Evolutionary conservation across 2,888 invertebrate species (phyloP).

Genomic region (Cantharis nigra): DNA sequence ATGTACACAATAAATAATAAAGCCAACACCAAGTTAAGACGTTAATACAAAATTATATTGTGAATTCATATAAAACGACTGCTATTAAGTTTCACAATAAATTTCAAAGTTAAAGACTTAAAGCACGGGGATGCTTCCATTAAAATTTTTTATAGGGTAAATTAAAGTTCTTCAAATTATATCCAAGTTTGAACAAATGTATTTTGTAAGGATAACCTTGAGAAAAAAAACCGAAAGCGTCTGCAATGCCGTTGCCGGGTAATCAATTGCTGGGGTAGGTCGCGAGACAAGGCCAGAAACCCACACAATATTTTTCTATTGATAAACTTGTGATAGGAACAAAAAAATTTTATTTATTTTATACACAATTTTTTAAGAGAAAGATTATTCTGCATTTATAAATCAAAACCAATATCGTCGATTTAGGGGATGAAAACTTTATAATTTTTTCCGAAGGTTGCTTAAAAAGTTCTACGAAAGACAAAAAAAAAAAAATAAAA

Average conservation of each 20-base stretch:
- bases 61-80: neutral
- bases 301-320: conserved; percentile 30
- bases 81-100: neutral
- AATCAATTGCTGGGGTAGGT: conserved; percentile 39
- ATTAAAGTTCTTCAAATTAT: neutral
- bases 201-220: neutral
- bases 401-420: neutral
- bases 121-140: neutral
- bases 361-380: no score
- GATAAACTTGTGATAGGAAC: neutral
- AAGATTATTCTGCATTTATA: neutral
- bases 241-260: conserved; percentile 26
- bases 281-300: conserved; percentile 41
- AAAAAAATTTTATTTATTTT: neutral
- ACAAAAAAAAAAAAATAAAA: neutral
- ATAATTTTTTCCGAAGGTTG: neutral
- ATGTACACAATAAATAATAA: neutral
- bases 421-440: neutral
- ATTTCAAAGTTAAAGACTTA: neutral
- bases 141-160: neutral
- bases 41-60: no score
- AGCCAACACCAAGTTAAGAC: neutral
- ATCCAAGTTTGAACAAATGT: neutral
- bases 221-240: conserved; percentile 21
- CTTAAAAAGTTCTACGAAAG: neutral